Base-by-base conservation (phyloP, 2,797 vertebrate genomes). In the Vultur gryphus region DNA sequence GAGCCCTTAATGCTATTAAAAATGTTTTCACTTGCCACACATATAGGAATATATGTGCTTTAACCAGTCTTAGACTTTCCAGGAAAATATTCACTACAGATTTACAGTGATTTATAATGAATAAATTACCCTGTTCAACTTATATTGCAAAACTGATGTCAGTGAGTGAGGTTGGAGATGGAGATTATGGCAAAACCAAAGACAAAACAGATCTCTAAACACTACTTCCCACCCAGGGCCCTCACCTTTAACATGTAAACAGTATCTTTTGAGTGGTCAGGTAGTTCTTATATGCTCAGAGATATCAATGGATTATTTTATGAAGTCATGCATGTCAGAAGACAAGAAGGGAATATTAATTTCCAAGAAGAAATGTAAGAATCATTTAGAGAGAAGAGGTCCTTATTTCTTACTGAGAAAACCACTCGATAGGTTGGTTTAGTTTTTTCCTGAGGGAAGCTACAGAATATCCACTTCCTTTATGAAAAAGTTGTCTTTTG, bases 21-120 rank as follows among this genome's bases (percentile, higher is more conserved):
- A 87, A 81, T 75, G 61, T 89, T 95, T 95, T 89, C 61, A 54
- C 54, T 93, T 92, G 67, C 81, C 35, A 64, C 75, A 93, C 78
- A 61, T 70, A 83, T 28, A 86, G 61, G 25, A 85, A 77, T 92
- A 72, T 65, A 7, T 75, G 51, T 85, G 25, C 31, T 87, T 96
- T 85, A 93, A 87, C 25, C 54, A 85, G 67, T 29, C 37, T 84
- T 77, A 79, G 67, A 51, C 72, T 93, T 96, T 93, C 81, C 93
- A 95, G 71, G 65, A 94, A 97, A 89, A 95, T 69, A 89, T 67
- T 83, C 89, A 65, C 61, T 88, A 91, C 26, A 91, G 81, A 91
- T 83, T 96, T 91, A 55, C 35, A 72, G 89, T 54, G 54, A 76
- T 88, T 92, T 90, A 78, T 81, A 94, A 59, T 57, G 57, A 90